Evolutionary conservation across 2,888 invertebrate genomes (phyloP).

Genomic region (Lysandra bellargus): DNA sequence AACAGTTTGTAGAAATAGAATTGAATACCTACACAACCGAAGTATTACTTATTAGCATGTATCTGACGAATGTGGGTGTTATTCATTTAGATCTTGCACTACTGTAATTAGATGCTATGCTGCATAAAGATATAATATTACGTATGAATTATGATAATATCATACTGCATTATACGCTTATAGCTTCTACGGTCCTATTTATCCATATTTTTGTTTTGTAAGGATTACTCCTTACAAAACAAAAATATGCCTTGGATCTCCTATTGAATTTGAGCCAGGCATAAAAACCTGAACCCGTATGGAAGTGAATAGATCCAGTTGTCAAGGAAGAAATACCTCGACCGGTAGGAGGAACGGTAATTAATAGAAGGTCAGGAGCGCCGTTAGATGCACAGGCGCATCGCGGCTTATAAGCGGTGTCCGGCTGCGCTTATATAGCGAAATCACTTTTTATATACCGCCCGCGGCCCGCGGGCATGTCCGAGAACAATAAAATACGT

Average conservation of each 20-base stretch:
- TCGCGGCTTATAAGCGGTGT: conserved; percentile 64
- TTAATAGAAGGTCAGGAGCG: conserved; percentile 71
- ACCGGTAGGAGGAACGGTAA: conserved; percentile 69
- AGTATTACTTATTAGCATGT: neutral
- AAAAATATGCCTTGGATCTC: neutral
- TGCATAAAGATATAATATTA: neutral
- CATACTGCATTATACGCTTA: neutral
- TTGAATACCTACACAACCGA: neutral
- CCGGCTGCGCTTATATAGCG: conserved; percentile 53
- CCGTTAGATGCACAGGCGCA: conserved; percentile 69
- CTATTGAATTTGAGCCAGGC: conserved; percentile 18
- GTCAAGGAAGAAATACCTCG: conserved; percentile 47
- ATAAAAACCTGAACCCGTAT: conserved; percentile 30
- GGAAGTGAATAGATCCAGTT: conserved; percentile 37
- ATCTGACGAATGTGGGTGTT: conserved; percentile 11
- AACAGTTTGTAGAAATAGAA: neutral
- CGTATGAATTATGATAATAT: neutral
- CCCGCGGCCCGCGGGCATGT: neutral
- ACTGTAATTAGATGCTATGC: neutral
- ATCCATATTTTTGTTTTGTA: no score
- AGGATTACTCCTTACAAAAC: neutral
- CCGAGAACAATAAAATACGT: conserved; percentile 32
- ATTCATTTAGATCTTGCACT: conserved; percentile 7
- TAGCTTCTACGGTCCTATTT: no score
- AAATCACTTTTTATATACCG: conserved; percentile 39